Evolutionary conservation across 2,888 invertebrate species (phyloP).

Genomic region (Melieria picta): DNA sequence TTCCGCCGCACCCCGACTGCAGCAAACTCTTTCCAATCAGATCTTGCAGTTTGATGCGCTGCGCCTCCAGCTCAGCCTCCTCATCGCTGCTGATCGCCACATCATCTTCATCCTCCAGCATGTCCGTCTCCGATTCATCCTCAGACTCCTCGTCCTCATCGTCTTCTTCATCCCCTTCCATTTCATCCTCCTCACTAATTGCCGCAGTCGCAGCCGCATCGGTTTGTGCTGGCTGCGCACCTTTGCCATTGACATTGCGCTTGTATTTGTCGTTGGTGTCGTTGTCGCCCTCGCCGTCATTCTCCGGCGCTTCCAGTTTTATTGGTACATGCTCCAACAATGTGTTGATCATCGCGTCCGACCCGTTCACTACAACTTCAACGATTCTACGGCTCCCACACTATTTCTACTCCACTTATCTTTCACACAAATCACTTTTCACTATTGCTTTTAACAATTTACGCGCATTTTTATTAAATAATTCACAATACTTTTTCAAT

Average conservation of each 20-base stretch:
- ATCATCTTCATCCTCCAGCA: conserved; percentile 48
- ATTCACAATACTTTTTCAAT: conserved; percentile 15
- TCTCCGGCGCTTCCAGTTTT: conserved; percentile 46
- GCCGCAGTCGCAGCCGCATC: conserved; percentile 36
- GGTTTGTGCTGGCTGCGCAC: conserved; percentile 44
- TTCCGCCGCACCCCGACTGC: background rate
- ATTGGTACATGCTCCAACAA: conserved; percentile 53
- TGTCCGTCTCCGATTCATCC: conserved; percentile 45
- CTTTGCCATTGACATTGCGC: conserved; percentile 14
- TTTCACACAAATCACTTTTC: conserved; percentile 15
- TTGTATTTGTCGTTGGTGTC: conserved; percentile 24
- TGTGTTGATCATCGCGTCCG: conserved; percentile 53
- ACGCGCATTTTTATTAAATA: conserved; percentile 24
- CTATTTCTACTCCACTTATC: conserved; percentile 2
- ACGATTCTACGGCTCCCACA: background rate
- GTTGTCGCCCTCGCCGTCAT: conserved; percentile 40
- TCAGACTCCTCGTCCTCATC: conserved; percentile 49
- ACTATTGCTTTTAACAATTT: conserved; percentile 24
- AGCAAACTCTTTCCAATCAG: conserved; percentile 42
- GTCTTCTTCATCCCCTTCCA: conserved; percentile 45
- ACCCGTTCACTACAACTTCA: background rate
- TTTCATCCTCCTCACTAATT: conserved; percentile 42
- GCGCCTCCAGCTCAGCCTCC: conserved; percentile 59
- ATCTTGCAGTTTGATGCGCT: conserved; percentile 57
- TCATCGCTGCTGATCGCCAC: conserved; percentile 59